Evolutionary conservation across 2,888 invertebrate genomes (phyloP).

Genomic region (Helobdella robusta): DNA sequence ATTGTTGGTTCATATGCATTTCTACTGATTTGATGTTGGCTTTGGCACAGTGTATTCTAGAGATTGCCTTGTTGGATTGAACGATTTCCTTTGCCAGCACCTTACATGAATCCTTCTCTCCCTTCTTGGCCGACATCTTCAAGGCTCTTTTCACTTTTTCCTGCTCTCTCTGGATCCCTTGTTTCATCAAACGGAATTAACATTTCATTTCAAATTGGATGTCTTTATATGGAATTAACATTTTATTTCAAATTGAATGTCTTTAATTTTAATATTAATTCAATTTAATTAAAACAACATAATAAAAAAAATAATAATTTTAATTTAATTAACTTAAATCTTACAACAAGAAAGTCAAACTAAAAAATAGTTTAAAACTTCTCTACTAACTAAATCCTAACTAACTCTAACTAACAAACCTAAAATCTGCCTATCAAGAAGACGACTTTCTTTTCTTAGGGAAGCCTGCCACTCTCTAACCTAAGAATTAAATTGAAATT

Average conservation of each 20-base stretch:
- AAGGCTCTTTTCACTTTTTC: constrained; percentile 85
- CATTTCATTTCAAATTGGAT: background rate
- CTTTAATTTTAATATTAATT: background rate
- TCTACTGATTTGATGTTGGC: constrained; percentile 93
- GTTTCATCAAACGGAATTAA: background rate
- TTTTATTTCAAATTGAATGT: background rate
- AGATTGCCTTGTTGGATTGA: constrained; percentile 70
- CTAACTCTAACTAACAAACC: constrained; percentile 52
- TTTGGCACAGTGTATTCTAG: constrained; percentile 80
- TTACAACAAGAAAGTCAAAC: too few species aligned
- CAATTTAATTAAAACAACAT: background rate
- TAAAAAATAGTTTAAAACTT: background rate
- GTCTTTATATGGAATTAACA: background rate
- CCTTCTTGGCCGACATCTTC: constrained; percentile 89
- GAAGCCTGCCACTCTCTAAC: constrained; percentile 94
- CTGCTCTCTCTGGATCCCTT: constrained; percentile 88
- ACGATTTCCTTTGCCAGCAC: constrained; percentile 88
- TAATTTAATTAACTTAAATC: too few species aligned
- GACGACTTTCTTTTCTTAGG: constrained; percentile 82
- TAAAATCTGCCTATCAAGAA: constrained; percentile 85
- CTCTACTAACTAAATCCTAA: background rate
- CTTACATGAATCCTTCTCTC: constrained; percentile 82
- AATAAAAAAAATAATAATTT: background rate
- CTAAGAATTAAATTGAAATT: constrained; percentile 54
- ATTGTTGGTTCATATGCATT: constrained; percentile 93